These are phyloP conservation scores for Cossypha dichroa DNA, from an alignment of 2,797 vertebrate species.

Conservation along the genomic window DNA sequence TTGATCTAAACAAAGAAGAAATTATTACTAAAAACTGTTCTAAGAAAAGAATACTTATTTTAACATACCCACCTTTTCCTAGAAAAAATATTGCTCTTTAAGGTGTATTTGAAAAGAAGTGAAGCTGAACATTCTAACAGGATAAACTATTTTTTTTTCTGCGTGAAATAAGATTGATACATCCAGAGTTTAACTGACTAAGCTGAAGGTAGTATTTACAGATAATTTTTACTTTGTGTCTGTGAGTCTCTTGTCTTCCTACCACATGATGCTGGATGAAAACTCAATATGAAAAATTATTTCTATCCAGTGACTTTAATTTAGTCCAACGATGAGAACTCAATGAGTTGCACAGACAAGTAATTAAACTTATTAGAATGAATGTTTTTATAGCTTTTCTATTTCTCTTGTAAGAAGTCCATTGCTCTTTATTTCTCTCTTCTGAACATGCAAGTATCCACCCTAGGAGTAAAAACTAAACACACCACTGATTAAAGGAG, in stretches of 20 bases:
- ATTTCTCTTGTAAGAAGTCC: neutral
- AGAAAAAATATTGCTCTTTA: neutral
- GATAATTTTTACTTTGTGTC: neutral
- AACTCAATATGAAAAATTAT: neutral
- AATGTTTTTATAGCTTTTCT: constrained; percentile 29
- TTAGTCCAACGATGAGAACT: neutral
- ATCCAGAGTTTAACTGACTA: neutral
- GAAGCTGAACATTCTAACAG: neutral
- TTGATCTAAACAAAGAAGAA: neutral
- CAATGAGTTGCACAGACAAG: constrained; percentile 9
- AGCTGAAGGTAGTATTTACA: neutral
- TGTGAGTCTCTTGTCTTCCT: neutral
- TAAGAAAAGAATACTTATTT: neutral
- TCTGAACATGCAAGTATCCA: neutral
- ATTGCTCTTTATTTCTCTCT: constrained; percentile 21
- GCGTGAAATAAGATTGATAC: neutral
- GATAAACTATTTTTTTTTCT: neutral
- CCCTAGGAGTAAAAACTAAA: neutral
- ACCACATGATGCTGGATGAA: neutral
- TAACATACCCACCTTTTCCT: neutral
- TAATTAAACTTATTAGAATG: constrained; percentile 46
- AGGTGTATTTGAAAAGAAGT: neutral
- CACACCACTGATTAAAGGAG: neutral
- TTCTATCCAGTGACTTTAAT: constrained; percentile 25
- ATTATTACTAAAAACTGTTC: neutral